Evolutionary conservation across 2,888 invertebrate species (phyloP).

Genomic region (Thelaira solivaga): DNA sequence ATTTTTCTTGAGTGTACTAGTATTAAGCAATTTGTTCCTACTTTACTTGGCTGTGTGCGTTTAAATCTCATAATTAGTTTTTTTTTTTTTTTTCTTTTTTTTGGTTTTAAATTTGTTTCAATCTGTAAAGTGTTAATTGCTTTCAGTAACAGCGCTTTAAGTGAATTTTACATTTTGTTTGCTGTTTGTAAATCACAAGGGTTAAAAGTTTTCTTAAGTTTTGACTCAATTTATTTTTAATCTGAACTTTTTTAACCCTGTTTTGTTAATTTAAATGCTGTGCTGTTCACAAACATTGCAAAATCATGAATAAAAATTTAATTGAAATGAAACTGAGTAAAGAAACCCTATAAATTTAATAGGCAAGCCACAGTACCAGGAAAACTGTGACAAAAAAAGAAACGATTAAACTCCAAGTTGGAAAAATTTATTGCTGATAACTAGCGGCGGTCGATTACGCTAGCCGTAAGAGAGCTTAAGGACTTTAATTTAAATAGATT

Average conservation of each 20-base stretch:
- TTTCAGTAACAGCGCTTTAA: constrained; percentile 1
- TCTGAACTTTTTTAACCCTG: constrained; percentile 52
- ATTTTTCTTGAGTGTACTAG: constrained; percentile 66
- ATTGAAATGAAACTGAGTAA: neutral
- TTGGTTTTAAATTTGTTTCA: constrained; percentile 38
- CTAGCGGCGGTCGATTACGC: no score
- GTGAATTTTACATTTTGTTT: neutral
- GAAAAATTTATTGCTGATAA: no score
- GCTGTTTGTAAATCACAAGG: neutral
- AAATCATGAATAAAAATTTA: constrained; percentile 39
- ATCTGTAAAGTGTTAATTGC: constrained; percentile 52
- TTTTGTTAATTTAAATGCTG: neutral
- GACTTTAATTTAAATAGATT: no score
- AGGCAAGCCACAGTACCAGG: no score
- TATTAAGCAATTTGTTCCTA: constrained; percentile 56
- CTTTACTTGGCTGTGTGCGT: constrained; percentile 56
- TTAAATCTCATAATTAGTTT: constrained; percentile 53
- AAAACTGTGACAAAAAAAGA: no score
- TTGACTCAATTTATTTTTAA: constrained; percentile 47
- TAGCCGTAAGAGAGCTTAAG: no score
- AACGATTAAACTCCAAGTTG: no score
- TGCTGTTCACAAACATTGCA: constrained; percentile 45
- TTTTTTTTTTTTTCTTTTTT: neutral
- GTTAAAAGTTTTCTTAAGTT: constrained; percentile 54
- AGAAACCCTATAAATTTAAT: no score